Evolutionary conservation across 2,888 invertebrate genomes (phyloP).

Genomic region (Aleiodes testaceus): DNA sequence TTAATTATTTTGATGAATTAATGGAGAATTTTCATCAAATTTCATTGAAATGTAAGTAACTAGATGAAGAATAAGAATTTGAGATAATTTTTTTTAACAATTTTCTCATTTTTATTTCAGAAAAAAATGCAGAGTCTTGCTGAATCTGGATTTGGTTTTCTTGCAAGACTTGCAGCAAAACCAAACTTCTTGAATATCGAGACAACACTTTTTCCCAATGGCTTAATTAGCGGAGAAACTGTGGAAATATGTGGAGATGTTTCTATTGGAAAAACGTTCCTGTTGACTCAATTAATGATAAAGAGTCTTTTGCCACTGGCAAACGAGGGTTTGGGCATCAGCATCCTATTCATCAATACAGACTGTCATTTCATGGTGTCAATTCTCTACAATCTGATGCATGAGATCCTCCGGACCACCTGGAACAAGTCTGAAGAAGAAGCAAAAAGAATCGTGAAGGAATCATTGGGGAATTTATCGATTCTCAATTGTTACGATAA

Average conservation of each 20-base stretch:
- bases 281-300: conserved; percentile 73
- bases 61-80: too few relatives aligned
- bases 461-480: conserved; percentile 67
- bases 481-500: conserved; percentile 71
- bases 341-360: conserved; percentile 74
- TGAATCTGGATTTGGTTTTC: conserved; percentile 78
- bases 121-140: conserved; percentile 53
- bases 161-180: conserved; percentile 74
- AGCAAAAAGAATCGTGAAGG: conserved; percentile 56
- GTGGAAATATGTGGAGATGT: conserved; percentile 74
- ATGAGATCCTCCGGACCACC: conserved; percentile 58
- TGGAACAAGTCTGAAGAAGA: conserved; percentile 44
- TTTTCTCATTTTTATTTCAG: background rate
- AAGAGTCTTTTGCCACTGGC: conserved; percentile 72
- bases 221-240: conserved; percentile 69
- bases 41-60: too few relatives aligned
- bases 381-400: conserved; percentile 69
- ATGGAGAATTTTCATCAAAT: too few relatives aligned
- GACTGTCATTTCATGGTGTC: conserved; percentile 74
- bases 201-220: conserved; percentile 72
- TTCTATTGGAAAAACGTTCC: conserved; percentile 73
- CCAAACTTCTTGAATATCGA: conserved; percentile 74
- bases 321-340: conserved; percentile 70
- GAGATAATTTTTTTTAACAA: too few relatives aligned
- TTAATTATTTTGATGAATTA: too few relatives aligned